Evolutionary conservation across 2,113 vertebrate genomes (phyloP), one percentile per base, ranked within the genome.

Genomic region (Corythornis madagascariensis): DNA sequence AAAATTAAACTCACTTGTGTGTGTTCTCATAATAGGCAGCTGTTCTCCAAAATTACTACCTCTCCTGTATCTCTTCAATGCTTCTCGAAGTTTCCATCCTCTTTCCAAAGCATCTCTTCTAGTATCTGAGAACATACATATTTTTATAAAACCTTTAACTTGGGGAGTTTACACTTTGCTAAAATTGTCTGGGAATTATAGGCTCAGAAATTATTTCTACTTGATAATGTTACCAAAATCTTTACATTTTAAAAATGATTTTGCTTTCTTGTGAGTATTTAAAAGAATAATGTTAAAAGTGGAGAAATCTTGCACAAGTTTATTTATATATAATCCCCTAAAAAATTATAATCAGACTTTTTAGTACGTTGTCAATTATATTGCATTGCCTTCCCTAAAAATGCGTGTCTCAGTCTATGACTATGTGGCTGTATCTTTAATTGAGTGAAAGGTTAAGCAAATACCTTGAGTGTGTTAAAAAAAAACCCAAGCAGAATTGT

Each of bases 361-460:
- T 65, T 57, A 72, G 3, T 20, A 7, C 53, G 26, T 69, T 55
- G 17, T 69, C 35, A 69, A 0, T 71, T 17, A 8, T 45, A 55
- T 50, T 55, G 5, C 15, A 28, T 48, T 43, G 18, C 21, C 45
- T 74, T 59, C 45, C 55, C 40, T 53, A 43, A 88, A 90, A 76
- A 71, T 22, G 5, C 2, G 4, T 13, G 6, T 67, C 74, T 76
- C 18, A 35, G 7, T 88, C 25, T 83, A 40, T 75, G 66, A 50
- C 28, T 42, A 47, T 42, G 29, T 43, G 45, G 29, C 38, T 83
- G 60, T 76, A 69, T 11, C 38, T 93, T 71, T 83, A 24, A 86
- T 40, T 65, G 67, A 60, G 26, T 89, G 87, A 64, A 93, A 83
- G 83, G 59, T 79, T 93, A 76, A 87, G 69, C 53, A 87, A 91